These are phyloP conservation scores for Chironomus tentans DNA, from an alignment of 2,888 invertebrate species.

Conservation along the genomic window DNA sequence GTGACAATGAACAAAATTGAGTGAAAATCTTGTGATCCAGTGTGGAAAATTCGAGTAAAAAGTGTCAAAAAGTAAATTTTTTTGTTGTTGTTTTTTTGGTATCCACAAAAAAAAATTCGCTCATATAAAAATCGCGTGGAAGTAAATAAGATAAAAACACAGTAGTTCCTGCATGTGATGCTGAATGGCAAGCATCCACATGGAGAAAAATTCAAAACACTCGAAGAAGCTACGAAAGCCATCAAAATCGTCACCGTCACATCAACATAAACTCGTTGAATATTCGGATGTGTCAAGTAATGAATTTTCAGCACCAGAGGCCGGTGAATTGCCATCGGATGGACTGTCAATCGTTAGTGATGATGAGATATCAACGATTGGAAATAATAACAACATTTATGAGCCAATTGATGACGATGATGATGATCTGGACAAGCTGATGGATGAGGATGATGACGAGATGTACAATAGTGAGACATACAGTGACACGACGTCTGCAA, in stretches of 20 bases:
- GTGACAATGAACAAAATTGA: background rate
- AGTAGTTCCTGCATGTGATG: too few relatives aligned
- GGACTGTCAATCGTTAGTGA: conserved; percentile 34
- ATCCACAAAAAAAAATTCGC: background rate
- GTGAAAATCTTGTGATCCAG: background rate
- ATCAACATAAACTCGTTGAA: conserved; percentile 44
- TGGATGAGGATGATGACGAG: conserved; percentile 39
- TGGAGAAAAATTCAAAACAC: background rate
- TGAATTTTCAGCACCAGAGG: conserved; percentile 81
- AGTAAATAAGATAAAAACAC: too few relatives aligned
- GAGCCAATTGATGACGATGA: conserved; percentile 34
- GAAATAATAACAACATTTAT: conserved; percentile 29
- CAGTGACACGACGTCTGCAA: background rate
- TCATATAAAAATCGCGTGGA: background rate
- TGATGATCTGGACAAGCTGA: conserved; percentile 34
- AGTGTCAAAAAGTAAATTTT: background rate
- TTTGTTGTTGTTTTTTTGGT: background rate
- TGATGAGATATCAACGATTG: conserved; percentile 35
- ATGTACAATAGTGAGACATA: conserved; percentile 8
- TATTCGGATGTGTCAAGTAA: conserved; percentile 87
- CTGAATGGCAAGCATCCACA: background rate
- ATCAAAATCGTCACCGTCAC: conserved; percentile 39
- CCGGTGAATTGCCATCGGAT: conserved; percentile 79
- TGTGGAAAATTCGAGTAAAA: background rate
- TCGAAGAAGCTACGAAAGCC: conserved; percentile 28